Evolutionary conservation across 1,140 invertebrate species (phyloP).

Genomic region (Ectropis grisescens): DNA sequence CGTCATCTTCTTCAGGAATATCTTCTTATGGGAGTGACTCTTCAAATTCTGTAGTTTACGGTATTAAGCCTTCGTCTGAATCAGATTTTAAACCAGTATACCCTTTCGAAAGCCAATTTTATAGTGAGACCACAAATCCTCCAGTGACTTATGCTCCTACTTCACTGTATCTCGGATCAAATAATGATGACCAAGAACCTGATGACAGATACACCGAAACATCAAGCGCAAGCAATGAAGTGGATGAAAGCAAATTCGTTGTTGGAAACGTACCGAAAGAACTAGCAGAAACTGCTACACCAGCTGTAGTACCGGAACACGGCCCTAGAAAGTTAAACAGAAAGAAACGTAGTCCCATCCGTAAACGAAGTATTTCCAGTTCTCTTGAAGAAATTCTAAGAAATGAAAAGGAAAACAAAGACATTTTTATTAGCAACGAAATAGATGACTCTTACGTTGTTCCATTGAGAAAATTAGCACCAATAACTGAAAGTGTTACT

Average conservation of each 20-base stretch:
- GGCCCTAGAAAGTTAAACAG: slow-evolving; percentile 68
- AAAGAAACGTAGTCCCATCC: slow-evolving; percentile 30
- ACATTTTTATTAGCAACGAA: slow-evolving; percentile 60
- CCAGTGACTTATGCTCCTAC: slow-evolving; percentile 50
- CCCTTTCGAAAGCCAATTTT: slow-evolving; percentile 50
- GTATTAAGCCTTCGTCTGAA: slow-evolving; percentile 46
- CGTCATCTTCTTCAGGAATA: slow-evolving; percentile 17
- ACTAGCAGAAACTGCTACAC: slow-evolving; percentile 64
- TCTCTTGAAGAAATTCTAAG: slow-evolving; percentile 55
- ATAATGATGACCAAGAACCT: slow-evolving; percentile 48
- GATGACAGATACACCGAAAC: slow-evolving; percentile 43
- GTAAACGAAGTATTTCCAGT: slow-evolving; percentile 33
- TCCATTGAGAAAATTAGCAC: slow-evolving; percentile 21
- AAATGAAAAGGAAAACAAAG: slow-evolving; percentile 38
- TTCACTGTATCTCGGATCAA: slow-evolving; percentile 60
- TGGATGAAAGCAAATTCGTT: slow-evolving; percentile 64
- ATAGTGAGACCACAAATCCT: slow-evolving; percentile 47
- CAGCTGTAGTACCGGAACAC: slow-evolving; percentile 72
- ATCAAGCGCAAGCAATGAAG: slow-evolving; percentile 20
- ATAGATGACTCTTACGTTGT: slow-evolving; percentile 38
- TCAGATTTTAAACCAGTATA: slow-evolving; percentile 58
- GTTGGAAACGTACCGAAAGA: slow-evolving; percentile 72
- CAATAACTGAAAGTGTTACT: slow-evolving; percentile 8
- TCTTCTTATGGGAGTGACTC: slow-evolving; percentile 41
- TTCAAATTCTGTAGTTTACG: slow-evolving; percentile 53